Base-by-base conservation (phyloP, 2,113 vertebrate species). In the Brienomyrus longianalis region DNA sequence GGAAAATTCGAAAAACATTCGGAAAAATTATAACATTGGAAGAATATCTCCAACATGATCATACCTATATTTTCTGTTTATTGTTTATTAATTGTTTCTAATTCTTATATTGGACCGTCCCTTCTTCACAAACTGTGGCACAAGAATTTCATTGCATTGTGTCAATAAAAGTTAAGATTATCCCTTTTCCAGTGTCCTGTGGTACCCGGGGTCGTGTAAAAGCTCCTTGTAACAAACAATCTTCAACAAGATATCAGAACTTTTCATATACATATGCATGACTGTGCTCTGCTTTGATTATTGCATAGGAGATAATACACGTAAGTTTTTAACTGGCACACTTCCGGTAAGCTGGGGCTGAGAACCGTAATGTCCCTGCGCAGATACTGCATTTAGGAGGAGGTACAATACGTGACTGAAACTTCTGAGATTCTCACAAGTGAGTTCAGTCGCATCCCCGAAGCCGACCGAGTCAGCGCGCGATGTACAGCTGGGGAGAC, bases 401-500 rank as follows among this genome's bases (percentile, higher is more conserved):
- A 77, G 15, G 15, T 15, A 35, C 31, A 13, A 35, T 19, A 39
- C 31, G 27, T 39, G 31, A n/a, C 62, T 27, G 62, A 1, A 17
- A 77, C 70, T 15, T 74, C 11, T 39, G 27, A 35, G 11, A 35
- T 48, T 27, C n/a, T 21, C 39, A 50, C 35, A 1, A 5, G 1
- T n/a, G 39, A 47, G 4, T 48, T 84, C 23, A 47, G 19, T 84
- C 31, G n/a, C n/a, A 39, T 51, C 31, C 11, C 86, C 13, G 15
- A 35, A 21, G 23, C 2, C 39, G 48, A 31, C 84, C 15, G 50
- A 5, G 23, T 52, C 54, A 66, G 19, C n/a, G 3, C n/a, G 50
- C 13, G 50, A 90, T 91, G 89, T 31, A 94, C 86, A 92, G 94
- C 66, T 95, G 94, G 94, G 94, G 94, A 3, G 95, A 94, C 86